Evolutionary conservation across 1,140 invertebrate species (phyloP).

Genomic region (Drosophila serrata): DNA sequence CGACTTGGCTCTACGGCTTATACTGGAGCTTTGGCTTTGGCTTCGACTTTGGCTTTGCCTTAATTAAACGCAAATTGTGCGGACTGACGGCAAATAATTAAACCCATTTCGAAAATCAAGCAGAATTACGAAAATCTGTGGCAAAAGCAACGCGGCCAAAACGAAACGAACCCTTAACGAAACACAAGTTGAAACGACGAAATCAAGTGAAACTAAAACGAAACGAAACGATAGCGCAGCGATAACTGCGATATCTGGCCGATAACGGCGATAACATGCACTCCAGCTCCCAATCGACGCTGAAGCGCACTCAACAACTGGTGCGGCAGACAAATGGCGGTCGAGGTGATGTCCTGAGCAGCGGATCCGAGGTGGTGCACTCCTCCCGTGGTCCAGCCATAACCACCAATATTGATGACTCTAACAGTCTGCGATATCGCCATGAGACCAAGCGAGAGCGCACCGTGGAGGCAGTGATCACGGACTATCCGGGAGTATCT

Average conservation of each 20-base stretch:
- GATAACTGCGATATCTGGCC: slow-evolving; percentile 50
- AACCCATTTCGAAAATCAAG: slow-evolving; percentile 67
- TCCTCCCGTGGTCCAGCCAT: slow-evolving; percentile 87
- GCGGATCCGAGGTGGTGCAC: slow-evolving; percentile 69
- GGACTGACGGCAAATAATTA: slow-evolving; percentile 66
- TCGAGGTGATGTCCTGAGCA: slow-evolving; percentile 53
- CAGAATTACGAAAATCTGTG: slow-evolving; percentile 64
- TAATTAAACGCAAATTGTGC: slow-evolving; percentile 80
- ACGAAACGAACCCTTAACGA: slow-evolving; percentile 49
- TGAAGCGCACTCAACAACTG: slow-evolving; percentile 70
- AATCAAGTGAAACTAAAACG: slow-evolving; percentile 29
- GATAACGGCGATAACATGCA: slow-evolving; percentile 55
- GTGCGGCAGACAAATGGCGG: slow-evolving; percentile 86
- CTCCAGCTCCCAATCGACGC: slow-evolving; percentile 70
- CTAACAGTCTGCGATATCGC: slow-evolving; percentile 66
- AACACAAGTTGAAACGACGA: slow-evolving; percentile 11
- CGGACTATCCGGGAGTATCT: slow-evolving; percentile 76
- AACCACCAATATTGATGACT: slow-evolving; percentile 86
- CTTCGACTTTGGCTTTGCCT: slow-evolving; percentile 46
- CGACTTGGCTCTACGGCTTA: slow-evolving; percentile 18
- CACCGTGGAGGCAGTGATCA: slow-evolving; percentile 82
- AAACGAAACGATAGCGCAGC: slow-evolving; percentile 52
- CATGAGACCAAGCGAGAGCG: slow-evolving; percentile 82
- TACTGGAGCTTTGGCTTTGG: slow-evolving; percentile 3
- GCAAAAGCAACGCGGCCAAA: slow-evolving; percentile 52